These are phyloP conservation scores for Drosophila mimetica DNA, from an alignment of 2,888 invertebrate species.

Conservation along the genomic window DNA sequence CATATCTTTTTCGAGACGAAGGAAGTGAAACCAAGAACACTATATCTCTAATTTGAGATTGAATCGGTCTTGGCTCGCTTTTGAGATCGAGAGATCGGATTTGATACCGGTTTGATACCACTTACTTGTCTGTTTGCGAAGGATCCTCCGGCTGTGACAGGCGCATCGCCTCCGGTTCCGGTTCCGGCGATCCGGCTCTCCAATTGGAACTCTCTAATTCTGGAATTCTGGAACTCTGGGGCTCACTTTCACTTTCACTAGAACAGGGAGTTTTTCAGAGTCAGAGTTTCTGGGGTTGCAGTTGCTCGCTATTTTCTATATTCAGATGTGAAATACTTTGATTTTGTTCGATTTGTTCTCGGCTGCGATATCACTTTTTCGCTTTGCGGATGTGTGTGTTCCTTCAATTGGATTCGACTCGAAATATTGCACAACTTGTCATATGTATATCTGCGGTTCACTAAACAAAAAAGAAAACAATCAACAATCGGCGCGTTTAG, in stretches of 20 bases:
- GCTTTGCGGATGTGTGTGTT: constrained; percentile 9
- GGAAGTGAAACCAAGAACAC: too few species aligned
- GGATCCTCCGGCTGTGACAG: background rate
- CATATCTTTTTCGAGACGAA: too few species aligned
- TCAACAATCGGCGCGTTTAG: constrained; percentile 20
- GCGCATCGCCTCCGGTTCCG: constrained; percentile 10
- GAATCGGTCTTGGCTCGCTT: too few species aligned
- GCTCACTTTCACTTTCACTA: constrained; percentile 29
- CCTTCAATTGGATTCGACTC: constrained; percentile 2
- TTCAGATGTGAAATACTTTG: background rate
- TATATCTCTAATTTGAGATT: too few species aligned
- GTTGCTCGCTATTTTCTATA: constrained; percentile 17
- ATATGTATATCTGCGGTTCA: constrained; percentile 11
- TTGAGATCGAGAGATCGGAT: too few species aligned
- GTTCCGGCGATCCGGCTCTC: constrained; percentile 1
- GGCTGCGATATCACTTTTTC: constrained; percentile 6
- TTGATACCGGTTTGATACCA: background rate
- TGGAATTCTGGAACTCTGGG: background rate
- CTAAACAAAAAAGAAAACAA: constrained; percentile 41
- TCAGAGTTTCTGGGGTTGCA: constrained; percentile 26
- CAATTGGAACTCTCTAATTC: background rate
- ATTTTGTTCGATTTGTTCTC: constrained; percentile 1
- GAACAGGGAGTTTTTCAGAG: constrained; percentile 2
- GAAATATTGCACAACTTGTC: constrained; percentile 25
- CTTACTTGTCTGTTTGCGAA: constrained; percentile 5